Percentiles rank a stretch among this genome's conserved stretches.
These are phyloP conservation scores for Melanotaenia duboulayi DNA, from an alignment of 2,113 vertebrate species.

Conservation along the genomic window DNA sequence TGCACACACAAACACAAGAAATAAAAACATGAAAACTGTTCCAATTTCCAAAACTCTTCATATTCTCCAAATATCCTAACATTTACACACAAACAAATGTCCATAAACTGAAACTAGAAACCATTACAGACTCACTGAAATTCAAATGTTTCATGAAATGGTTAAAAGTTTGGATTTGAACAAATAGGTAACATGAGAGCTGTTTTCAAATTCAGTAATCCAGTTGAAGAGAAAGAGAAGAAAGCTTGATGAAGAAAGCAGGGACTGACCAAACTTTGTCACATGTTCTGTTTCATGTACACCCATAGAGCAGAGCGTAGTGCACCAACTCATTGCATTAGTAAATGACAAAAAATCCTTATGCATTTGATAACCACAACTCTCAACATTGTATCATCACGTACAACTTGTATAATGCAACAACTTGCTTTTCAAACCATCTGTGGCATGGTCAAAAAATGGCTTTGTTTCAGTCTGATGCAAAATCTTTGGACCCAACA, in stretches of 20 bases:
- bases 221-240: not conserved
- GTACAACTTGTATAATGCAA: no score
- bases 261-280: not conserved
- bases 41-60: not conserved
- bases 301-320: no score
- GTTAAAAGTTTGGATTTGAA: slow-evolving; percentile 8
- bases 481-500: no score
- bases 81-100: slow-evolving; percentile 1
- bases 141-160: slow-evolving; percentile 17
- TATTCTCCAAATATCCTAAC: no score
- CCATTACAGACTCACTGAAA: slow-evolving; percentile 1
- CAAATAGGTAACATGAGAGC: slow-evolving; percentile 22
- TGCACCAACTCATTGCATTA: no score
- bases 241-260: no score
- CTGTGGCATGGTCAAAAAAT: no score
- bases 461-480: no score
- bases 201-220: not conserved
- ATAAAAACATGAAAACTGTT: not conserved
- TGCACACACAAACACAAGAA: not conserved
- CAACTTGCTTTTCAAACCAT: no score
- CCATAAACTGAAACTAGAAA: not conserved
- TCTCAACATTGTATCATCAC: no score
- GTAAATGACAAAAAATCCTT: no score
- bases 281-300: not conserved
- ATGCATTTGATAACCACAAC: no score